Base-by-base conservation (phyloP, 2,888 invertebrate genomes). In the Pemphredon lugubris region DNA sequence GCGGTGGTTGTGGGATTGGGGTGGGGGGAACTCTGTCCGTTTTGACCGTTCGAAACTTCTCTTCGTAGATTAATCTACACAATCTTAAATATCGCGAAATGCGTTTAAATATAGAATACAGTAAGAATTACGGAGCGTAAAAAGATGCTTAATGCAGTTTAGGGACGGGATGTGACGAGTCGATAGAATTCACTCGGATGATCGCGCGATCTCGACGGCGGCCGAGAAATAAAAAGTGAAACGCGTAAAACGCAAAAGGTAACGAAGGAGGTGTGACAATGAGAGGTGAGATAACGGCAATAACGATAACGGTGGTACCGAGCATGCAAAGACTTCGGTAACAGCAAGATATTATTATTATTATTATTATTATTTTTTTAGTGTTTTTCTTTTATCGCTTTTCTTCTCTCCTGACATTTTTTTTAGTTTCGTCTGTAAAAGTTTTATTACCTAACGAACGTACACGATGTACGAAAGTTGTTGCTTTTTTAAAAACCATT, bases 101-200 rank as follows among this genome's bases (percentile, higher is more conserved):
- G 64, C 64, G 45, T 70, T 50, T 72, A 70, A 65, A 72, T 72
- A 72, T 45, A 70, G 50, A 71, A 57, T 59, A 54, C 64, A 72
- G 65, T 73, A 73, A 73, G 73, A 73, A 73, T 64, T 70, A 71
- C 67, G 78, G 71, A 78, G 77, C 71, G 67, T 77, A 78, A 68
- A 77, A 77, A 74, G 71, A 67, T 74, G 64, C 67, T 68, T 73
- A 66, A 67, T 67, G 68, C 74, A 53, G 50, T 67, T n/a, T 76
- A 71, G 77, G 75, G 78, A 77, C 71, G 78, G 77, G 78, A 71
- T 47, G 57, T 57, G 58, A 58, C 70, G 68, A 68, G 45, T 57
- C 51, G 69, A 68, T 13, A 23, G 47, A 34, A 14, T 32, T 47
- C 45, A 23, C 30, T 68, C 45, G 50, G 50, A 44, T 51, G 50